A percentile compares a stretch with the other conserved stretches of the same genome.
Evolutionary conservation across 2,113 vertebrate species (phyloP).

Genomic region (Plecotus auritus): DNA sequence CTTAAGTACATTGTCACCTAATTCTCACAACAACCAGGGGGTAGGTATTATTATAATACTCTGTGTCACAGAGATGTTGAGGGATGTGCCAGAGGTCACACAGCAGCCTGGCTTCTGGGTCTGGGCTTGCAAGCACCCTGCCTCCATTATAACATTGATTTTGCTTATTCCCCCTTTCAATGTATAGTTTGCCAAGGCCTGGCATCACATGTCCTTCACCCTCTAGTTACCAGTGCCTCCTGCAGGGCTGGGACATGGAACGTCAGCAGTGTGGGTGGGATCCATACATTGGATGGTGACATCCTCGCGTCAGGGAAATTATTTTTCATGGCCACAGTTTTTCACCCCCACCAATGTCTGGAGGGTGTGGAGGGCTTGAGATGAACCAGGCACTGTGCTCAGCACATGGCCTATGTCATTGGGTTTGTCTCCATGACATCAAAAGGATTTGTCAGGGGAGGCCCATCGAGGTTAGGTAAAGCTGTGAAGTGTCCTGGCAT

Average conservation of each 20-base stretch:
- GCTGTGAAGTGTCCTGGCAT: neutral
- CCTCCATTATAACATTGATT: neutral
- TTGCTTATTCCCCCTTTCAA: neutral
- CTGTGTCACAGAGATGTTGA: neutral
- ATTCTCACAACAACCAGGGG: neutral
- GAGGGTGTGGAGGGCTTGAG: neutral
- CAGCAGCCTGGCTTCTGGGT: neutral
- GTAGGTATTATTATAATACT: no score
- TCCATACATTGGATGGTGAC: neutral
- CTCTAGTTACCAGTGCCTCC: neutral
- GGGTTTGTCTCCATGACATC: neutral
- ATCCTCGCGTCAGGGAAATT: neutral
- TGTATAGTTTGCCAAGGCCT: no score
- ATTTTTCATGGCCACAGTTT: rapidly evolving
- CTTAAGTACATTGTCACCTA: neutral
- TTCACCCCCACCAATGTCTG: neutral
- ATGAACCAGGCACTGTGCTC: neutral
- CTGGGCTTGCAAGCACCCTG: neutral
- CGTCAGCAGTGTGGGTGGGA: neutral
- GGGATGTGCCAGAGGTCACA: neutral
- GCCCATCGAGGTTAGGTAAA: neutral
- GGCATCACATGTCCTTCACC: neutral
- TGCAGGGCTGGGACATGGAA: neutral
- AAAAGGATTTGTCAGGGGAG: no score
- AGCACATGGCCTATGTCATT: no score